Evolutionary conservation across 2,113 vertebrate genomes (phyloP).

Genomic region (Rhabdornis inornatus): DNA sequence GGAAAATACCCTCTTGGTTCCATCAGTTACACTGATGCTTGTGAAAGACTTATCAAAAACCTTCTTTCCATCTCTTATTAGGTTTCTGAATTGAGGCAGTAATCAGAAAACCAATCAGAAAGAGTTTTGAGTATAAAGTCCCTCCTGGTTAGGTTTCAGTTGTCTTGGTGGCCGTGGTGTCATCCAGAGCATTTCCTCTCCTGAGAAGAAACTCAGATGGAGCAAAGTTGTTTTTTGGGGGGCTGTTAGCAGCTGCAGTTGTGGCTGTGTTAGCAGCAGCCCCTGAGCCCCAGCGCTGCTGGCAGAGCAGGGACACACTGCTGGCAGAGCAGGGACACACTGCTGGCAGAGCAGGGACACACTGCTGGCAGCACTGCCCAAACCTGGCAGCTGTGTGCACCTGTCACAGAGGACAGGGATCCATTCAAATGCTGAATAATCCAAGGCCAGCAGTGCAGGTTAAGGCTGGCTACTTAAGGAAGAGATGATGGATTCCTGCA

Average conservation of each 20-base stretch:
- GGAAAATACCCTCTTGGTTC: neutral
- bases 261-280: neutral
- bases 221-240: neutral
- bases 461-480: neutral
- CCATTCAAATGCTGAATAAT: neutral
- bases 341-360: neutral
- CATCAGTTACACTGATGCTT: neutral
- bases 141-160: neutral
- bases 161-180: rapidly evolving
- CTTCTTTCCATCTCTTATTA: neutral
- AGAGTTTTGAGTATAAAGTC: neutral
- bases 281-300: neutral
- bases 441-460: neutral
- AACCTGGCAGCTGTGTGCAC: neutral
- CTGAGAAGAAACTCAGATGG: neutral
- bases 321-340: too few species aligned
- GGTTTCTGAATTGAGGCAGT: neutral
- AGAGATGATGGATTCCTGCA: neutral
- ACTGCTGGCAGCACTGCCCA: rapidly evolving
- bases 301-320: too few species aligned
- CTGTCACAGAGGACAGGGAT: neutral
- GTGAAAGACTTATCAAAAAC: neutral
- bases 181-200: rapidly evolving
- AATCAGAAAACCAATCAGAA: neutral
- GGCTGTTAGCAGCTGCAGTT: rapidly evolving